A percentile compares a stretch with the other conserved stretches of the same genome.
Evolutionary conservation across 2,113 vertebrate species (phyloP).

Genomic region (Gymnocephalus cernua): DNA sequence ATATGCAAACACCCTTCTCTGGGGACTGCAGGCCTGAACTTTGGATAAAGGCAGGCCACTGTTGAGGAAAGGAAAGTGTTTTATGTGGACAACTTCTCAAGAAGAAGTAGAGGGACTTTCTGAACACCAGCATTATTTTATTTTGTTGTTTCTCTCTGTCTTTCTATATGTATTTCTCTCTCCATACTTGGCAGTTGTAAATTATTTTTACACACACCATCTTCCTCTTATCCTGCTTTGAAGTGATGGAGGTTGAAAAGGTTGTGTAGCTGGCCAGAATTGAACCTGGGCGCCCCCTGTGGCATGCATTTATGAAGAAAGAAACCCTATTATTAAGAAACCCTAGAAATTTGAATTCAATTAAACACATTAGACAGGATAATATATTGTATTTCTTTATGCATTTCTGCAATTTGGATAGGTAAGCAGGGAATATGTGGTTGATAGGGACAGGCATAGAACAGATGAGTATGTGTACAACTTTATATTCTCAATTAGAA

Average conservation of each 20-base stretch:
- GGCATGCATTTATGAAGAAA: background rate
- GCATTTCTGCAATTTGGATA: slow-evolving; percentile 22
- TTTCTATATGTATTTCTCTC: background rate
- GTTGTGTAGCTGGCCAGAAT: background rate
- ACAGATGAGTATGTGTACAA: background rate
- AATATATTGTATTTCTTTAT: slow-evolving; percentile 19
- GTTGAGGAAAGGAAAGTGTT: slow-evolving; percentile 29
- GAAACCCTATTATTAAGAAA: slow-evolving; percentile 14
- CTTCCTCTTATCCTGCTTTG: background rate
- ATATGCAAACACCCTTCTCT: slow-evolving; percentile 53
- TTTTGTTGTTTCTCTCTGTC: background rate
- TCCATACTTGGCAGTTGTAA: background rate
- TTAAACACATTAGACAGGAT: background rate
- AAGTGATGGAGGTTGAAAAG: background rate
- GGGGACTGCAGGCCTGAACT: slow-evolving; percentile 30
- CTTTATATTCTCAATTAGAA: slow-evolving; percentile 3
- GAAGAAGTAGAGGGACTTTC: background rate
- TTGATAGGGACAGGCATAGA: background rate
- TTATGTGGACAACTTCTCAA: background rate
- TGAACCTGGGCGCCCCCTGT: background rate
- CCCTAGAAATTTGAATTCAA: slow-evolving; percentile 1
- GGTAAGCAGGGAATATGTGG: background rate
- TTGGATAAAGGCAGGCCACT: slow-evolving; percentile 25
- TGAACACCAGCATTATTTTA: background rate
- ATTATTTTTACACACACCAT: background rate